Evolutionary conservation across 2,113 vertebrate species (phyloP).

Genomic region (Antechinus flavipes): DNA sequence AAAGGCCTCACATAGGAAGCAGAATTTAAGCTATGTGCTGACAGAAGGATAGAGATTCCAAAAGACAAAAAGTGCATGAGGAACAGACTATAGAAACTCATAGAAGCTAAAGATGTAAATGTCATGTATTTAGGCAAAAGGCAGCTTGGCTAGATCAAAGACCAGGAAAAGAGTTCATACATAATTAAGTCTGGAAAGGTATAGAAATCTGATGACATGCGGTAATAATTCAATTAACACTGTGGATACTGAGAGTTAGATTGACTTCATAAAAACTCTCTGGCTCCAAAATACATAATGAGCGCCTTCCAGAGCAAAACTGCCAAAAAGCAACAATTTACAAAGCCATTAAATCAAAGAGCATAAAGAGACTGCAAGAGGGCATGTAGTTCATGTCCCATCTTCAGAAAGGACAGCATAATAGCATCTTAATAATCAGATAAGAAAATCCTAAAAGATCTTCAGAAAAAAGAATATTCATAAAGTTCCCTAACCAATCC

Average conservation of each 20-base stretch:
- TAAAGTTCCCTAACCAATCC: background rate
- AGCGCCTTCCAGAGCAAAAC: background rate
- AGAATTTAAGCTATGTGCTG: background rate
- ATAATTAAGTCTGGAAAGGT: background rate
- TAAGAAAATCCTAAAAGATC: conserved; percentile 25
- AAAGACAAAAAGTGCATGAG: background rate
- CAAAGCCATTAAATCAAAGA: conserved; percentile 11
- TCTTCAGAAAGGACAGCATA: background rate
- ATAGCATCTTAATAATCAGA: background rate
- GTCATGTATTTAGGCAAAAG: background rate
- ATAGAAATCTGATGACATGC: conserved; percentile 55
- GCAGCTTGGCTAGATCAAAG: background rate
- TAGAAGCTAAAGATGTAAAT: background rate
- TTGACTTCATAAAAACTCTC: conserved; percentile 17
- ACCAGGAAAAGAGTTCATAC: background rate
- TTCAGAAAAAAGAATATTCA: background rate
- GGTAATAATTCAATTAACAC: conserved; percentile 44
- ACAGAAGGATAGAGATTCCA: background rate
- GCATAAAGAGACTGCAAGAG: background rate
- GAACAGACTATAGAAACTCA: background rate
- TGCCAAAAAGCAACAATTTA: background rate
- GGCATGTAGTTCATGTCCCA: background rate
- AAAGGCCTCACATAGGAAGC: background rate
- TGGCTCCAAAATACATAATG: conserved; percentile 29
- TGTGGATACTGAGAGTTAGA: background rate